Base-by-base conservation (phyloP, 2,888 invertebrate species). In the Elegia similella region DNA sequence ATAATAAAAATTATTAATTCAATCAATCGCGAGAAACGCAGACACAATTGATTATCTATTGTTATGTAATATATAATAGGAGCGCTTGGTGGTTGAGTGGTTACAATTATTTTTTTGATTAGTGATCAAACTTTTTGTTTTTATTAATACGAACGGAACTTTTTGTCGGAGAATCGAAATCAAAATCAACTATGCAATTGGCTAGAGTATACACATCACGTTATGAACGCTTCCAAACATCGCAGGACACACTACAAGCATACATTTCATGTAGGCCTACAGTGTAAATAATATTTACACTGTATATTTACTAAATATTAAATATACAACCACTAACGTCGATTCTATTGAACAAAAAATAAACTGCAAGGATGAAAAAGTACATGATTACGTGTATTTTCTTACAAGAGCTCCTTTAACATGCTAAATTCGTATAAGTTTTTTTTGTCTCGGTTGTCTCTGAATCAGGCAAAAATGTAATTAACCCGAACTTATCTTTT, bases 231-330 rank as follows among this genome's bases (percentile, higher is more conserved):
- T 48, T 48, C 8, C 13, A 10, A 32, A 32, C 8, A 32, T 32
- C 10, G 55, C 46, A n/a, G 16, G 30, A 2, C 16, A 10, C 56
- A 62, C 61, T 62, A 62, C 58, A 59, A 63, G 67, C 69, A 59
- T 75, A 78, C 76, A 76, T 75, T 62, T 67, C 57, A 77, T 77
- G 72, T 78, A 80, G 69, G 76, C 73, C 70, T 63, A 66, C 53
- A 60, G 47, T 68, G 42, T 42, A 15, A 30, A 34, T 52, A 23
- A 23, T 23, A 23, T 23, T 23, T 23, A 23, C 23, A 43, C 23
- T 29, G 29, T 13, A 13, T 43, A 38, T 42, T 23, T 23, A 23
- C 23, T 23, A 23, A 23, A 29, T 29, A 38, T 38, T 52, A 56
- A 61, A 60, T 59, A 52, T 63, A 62, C 53, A 59, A 48, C 32